Evolutionary conservation across 2,797 vertebrate genomes (phyloP).

Genomic region (Microctenopoma steveboyesi): DNA sequence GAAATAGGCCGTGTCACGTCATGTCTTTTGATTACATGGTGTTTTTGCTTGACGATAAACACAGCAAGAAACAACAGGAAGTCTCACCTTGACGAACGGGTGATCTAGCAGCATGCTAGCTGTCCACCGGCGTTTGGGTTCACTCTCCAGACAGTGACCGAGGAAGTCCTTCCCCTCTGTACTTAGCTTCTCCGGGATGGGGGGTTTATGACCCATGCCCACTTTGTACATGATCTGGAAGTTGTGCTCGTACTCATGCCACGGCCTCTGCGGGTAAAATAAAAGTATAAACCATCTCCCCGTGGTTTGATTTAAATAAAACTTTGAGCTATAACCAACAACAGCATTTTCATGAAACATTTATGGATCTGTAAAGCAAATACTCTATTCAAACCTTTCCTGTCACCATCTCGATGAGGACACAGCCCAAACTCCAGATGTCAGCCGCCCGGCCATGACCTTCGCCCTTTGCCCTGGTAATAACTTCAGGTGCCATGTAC

Average conservation of each 20-base stretch:
- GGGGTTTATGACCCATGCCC: slow-evolving; percentile 98
- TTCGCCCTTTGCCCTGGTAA: slow-evolving; percentile 97
- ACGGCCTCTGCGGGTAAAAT: slow-evolving; percentile 87
- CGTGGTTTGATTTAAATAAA: not conserved
- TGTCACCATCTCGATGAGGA: slow-evolving; percentile 98
- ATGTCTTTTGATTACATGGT: not conserved
- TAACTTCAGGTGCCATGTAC: slow-evolving; percentile 99
- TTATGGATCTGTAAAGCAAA: not conserved
- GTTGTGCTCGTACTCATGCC: slow-evolving; percentile 99
- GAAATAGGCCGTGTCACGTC: not conserved
- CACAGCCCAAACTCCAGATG: slow-evolving; percentile 98
- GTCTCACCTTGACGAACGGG: slow-evolving; percentile 94
- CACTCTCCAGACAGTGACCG: slow-evolving; percentile 95
- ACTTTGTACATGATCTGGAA: slow-evolving; percentile 99
- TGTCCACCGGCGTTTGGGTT: slow-evolving; percentile 95
- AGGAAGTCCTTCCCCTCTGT: slow-evolving; percentile 98
- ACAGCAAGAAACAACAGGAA: too few relatives aligned
- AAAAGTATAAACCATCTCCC: slow-evolving; percentile 12
- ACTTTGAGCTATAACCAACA: too few relatives aligned
- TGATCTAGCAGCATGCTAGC: slow-evolving; percentile 98
- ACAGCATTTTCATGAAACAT: too few relatives aligned
- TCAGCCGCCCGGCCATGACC: slow-evolving; percentile 97
- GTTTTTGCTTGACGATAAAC: not conserved
- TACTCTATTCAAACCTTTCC: slow-evolving; percentile 88
- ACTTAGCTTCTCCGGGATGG: slow-evolving; percentile 95